A percentile compares a stretch with the other conserved stretches of the same genome.
Conservation (phyloP, 2,113 vertebrate genomes). For the Miniopterus natalensis region DNA sequence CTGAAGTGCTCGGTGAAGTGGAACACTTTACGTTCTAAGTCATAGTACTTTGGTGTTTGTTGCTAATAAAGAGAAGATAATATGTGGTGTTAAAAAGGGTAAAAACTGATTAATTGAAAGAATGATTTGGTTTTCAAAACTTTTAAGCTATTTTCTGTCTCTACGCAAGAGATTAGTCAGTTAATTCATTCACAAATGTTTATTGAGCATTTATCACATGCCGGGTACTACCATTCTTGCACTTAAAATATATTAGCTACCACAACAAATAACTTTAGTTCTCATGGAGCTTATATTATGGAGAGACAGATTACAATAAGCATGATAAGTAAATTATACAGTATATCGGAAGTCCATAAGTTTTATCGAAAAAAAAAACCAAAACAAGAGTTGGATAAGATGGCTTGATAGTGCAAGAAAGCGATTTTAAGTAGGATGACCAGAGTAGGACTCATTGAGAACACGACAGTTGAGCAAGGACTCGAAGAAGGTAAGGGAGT, state of each 20-base stretch:
- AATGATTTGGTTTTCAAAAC: slow-evolving; percentile 50
- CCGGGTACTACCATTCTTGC: background rate
- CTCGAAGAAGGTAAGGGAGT: background rate
- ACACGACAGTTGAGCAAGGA: background rate
- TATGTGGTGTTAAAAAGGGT: slow-evolving; percentile 31
- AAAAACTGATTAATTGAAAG: slow-evolving; percentile 46
- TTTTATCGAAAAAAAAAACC: background rate
- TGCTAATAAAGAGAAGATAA: slow-evolving; percentile 34
- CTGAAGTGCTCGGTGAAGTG: background rate
- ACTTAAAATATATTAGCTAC: background rate
- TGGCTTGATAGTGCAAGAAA: background rate
- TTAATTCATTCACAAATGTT: slow-evolving; percentile 10
- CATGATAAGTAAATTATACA: background rate
- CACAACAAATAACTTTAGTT: background rate
- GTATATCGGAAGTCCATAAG: slow-evolving; percentile 35
- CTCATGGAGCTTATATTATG: background rate
- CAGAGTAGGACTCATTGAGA: background rate
- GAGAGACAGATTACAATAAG: background rate
- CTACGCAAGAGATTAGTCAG: background rate
- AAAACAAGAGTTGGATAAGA: background rate
- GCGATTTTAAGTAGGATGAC: slow-evolving; percentile 19
- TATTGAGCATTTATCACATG: background rate
- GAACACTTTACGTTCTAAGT: background rate
- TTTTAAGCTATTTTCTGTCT: slow-evolving; percentile 28
- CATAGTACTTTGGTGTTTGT: background rate